Conservation (phyloP, 2,797 vertebrate genomes). For the Steatocranus sp. region DNA sequence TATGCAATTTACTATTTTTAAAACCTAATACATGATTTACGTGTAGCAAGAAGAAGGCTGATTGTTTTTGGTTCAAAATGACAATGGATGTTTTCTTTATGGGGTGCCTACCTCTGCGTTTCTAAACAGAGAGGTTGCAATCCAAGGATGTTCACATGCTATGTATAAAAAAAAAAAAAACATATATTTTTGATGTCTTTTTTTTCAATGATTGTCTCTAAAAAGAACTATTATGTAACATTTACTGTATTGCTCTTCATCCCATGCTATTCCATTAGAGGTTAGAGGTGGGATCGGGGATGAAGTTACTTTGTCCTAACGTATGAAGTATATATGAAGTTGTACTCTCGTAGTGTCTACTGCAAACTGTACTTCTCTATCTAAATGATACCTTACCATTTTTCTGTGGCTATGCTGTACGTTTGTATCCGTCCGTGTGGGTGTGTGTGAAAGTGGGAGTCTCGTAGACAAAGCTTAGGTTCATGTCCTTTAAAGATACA, state of each 20-base stretch:
- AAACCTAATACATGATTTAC: constrained; percentile 47
- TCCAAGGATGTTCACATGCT: constrained; percentile 46
- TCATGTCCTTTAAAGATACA: constrained; percentile 58
- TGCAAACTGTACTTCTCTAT: constrained; percentile 47
- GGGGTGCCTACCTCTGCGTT: constrained; percentile 53
- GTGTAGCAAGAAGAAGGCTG: constrained; percentile 57
- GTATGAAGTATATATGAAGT: constrained; percentile 23
- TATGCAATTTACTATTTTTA: constrained; percentile 75
- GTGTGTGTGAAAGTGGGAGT: constrained; percentile 15
- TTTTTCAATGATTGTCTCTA: constrained; percentile 61
- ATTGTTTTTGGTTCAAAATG: constrained; percentile 28
- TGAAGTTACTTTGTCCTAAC: constrained; percentile 19
- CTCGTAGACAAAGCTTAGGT: constrained; percentile 29
- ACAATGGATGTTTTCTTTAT: constrained; percentile 52
- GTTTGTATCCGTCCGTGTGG: constrained; percentile 11
- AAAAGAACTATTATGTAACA: constrained; percentile 47
- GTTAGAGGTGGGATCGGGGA: constrained; percentile 14
- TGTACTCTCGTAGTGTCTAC: constrained; percentile 30
- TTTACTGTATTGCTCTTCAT: constrained; percentile 44
- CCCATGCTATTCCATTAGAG: constrained; percentile 40
- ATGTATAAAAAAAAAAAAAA: constrained; percentile 63
- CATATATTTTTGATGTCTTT: constrained; percentile 72
- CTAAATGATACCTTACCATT: constrained; percentile 37
- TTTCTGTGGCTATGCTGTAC: constrained; percentile 24
- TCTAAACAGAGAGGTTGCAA: constrained; percentile 32